Evolutionary conservation across 1,140 invertebrate genomes (phyloP).

Genomic region (Drosophila auraria): DNA sequence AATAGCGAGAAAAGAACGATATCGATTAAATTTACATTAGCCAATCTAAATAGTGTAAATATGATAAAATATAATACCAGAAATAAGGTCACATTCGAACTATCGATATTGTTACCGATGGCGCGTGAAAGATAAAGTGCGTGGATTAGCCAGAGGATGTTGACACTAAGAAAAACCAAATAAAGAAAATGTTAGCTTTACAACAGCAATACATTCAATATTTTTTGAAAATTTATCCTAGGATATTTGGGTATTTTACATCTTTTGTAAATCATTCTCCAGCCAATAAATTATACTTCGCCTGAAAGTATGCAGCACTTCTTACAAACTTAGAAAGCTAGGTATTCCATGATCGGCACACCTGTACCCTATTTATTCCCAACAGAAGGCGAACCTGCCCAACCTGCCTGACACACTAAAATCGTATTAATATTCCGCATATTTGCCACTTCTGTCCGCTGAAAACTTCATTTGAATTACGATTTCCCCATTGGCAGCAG

Average conservation of each 20-base stretch:
- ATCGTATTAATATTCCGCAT: slow-evolving; percentile 51
- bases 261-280: not conserved
- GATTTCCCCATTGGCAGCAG: slow-evolving; percentile 33
- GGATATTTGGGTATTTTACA: not conserved
- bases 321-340: not conserved
- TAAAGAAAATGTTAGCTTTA: no score
- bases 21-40: not conserved
- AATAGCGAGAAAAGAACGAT: no score
- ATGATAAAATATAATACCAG: no score
- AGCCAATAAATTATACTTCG: rapidly evolving
- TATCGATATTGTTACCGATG: no score
- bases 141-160: no score
- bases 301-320: not conserved
- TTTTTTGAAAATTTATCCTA: no score
- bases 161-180: no score
- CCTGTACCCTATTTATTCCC: not conserved
- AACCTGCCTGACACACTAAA: slow-evolving; percentile 7
- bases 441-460: slow-evolving; percentile 29
- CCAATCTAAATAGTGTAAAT: not conserved
- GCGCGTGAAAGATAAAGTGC: no score
- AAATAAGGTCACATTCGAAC: no score
- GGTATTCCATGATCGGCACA: not conserved
- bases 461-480: slow-evolving; percentile 61
- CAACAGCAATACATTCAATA: no score
- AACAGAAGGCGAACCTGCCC: not conserved